phyloP scores from a whole-genome alignment of 2,797 vertebrate genomes.

The Thalassophryne amazonica region DNA sequence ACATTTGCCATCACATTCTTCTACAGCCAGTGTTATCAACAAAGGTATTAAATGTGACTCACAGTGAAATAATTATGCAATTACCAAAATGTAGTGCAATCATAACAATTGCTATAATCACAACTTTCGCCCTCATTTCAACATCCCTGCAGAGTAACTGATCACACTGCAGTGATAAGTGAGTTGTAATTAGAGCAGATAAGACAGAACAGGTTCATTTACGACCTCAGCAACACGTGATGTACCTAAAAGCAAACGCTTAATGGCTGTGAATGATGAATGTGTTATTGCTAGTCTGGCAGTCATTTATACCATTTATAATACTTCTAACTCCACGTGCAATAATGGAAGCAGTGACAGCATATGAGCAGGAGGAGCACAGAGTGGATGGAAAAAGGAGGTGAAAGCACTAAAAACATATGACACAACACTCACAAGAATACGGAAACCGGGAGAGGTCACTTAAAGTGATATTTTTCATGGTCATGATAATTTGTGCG shows the following conservation, averaged over 20 bases:
- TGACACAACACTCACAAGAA: constrained; percentile 57
- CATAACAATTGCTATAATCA: constrained; percentile 18
- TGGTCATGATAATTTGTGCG: no score
- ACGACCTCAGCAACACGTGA: constrained; percentile 34
- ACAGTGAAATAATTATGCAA: constrained; percentile 27
- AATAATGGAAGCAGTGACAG: constrained; percentile 40
- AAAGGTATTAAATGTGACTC: constrained; percentile 20
- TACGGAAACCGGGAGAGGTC: no score
- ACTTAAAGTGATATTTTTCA: no score
- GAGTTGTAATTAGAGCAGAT: constrained; percentile 54
- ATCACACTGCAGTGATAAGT: constrained; percentile 37
- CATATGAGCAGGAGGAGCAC: constrained; percentile 47
- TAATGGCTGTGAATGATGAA: constrained; percentile 23
- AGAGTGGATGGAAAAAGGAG: constrained; percentile 26
- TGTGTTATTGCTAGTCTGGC: constrained; percentile 16
- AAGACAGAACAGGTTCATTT: constrained; percentile 42
- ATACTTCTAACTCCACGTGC: constrained; percentile 42
- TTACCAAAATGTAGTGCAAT: constrained; percentile 18
- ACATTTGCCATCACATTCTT: constrained; percentile 13
- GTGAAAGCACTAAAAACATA: constrained; percentile 27
- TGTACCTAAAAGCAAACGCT: constrained; percentile 39
- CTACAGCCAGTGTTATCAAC: background rate
- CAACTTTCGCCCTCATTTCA: constrained; percentile 29
- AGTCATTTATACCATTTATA: constrained; percentile 51
- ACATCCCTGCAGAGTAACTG: constrained; percentile 31